Evolutionary conservation across 2,888 invertebrate species (phyloP).

Genomic region (Tipula lateralis): DNA sequence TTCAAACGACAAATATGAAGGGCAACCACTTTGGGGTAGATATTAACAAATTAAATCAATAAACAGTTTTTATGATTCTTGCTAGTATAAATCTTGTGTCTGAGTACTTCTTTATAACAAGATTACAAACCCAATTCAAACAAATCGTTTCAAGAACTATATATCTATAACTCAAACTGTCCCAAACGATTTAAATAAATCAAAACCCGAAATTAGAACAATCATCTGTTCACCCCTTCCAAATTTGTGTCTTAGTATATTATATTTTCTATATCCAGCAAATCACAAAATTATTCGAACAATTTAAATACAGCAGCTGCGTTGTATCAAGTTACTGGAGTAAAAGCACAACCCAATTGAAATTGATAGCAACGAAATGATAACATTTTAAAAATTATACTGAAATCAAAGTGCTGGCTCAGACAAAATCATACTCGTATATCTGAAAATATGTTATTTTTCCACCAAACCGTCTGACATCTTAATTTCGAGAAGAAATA

Average conservation of each 20-base stretch:
- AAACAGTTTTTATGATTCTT: no score
- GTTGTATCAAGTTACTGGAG: neutral
- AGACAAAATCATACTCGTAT: neutral
- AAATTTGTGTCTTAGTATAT: neutral
- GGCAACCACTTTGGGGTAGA: no score
- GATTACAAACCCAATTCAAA: no score
- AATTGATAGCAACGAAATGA: neutral
- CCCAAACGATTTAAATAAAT: neutral
- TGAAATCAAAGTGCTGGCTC: neutral
- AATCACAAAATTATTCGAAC: neutral
- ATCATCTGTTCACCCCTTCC: neutral
- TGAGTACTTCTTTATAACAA: no score
- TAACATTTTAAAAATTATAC: neutral
- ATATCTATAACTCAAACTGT: neutral
- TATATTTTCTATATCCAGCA: neutral
- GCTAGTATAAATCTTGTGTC: no score
- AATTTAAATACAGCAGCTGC: neutral
- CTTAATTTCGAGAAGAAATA: constrained; percentile 9
- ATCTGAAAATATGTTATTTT: neutral
- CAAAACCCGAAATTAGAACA: neutral
- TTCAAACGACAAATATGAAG: no score
- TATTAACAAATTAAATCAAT: no score
- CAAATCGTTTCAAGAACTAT: neutral
- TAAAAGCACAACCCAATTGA: neutral
- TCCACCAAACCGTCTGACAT: constrained; percentile 9